Evolutionary conservation across 2,113 vertebrate species (phyloP), one percentile per base, ranked within the genome.

Genomic region (Saccopteryx bilineata): DNA sequence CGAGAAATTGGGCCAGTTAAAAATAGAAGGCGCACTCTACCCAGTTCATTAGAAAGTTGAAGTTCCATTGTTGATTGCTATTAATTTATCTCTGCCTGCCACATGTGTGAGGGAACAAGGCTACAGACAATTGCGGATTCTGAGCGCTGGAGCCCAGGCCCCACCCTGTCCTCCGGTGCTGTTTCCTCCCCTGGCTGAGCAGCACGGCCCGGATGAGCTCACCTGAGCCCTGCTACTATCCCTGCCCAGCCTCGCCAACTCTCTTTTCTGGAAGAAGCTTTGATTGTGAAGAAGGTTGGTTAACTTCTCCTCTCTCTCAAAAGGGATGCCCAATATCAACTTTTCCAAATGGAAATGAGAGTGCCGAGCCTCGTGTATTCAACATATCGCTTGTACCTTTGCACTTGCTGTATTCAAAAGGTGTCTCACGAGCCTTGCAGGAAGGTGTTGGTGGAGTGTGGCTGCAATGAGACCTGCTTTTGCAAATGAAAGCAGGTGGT

Each of bases 1-100:
- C 0, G 23, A 91, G 97, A 97, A 97, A 97, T 91, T 96, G 97
- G 97, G 97, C 95, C 97, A 97, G 96, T 94, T 97, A 97, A 97
- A 97, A 96, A 97, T 97, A 97, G 97, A 96, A 97, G 86, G 69
- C 1, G 1, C 72, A 33, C 56, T 95, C 91, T 58, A 81, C 76
- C 88, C 86, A 96, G 85, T 97, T 96, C 89, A 94, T 96, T 94
- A 96, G 85, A 96, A 93, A 88, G 91, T 85, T 90, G 91, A 93
- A 92, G 93, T 82, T 88, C 92, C 95, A 63, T 85, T 96, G 97
- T 96, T 97, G 97, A 95, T 82, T 60, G 93, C 89, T 12, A 4
- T 79, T 91, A 33, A 96, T 96, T 96, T 92, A 76, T 91, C 96
- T 96, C 88, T 93, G 96, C 46, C 88, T 81, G 94, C 82, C 78